Evolutionary conservation across 2,113 vertebrate genomes (phyloP).

Genomic region (Macaca mulatta): DNA sequence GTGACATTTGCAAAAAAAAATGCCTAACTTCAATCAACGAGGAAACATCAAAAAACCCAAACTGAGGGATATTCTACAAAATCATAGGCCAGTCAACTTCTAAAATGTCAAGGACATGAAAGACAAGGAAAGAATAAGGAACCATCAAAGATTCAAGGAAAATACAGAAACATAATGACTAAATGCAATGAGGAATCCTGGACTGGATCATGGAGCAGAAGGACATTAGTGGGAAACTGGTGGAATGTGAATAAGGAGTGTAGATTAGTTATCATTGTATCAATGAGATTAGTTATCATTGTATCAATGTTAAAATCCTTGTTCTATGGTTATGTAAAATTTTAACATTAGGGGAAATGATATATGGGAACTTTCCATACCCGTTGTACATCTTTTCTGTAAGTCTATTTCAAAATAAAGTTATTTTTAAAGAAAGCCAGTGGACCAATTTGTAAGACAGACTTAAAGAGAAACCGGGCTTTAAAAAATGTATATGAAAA

Average conservation of each 20-base stretch:
- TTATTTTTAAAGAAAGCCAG: background rate
- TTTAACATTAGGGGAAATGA: background rate
- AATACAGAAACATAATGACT: background rate
- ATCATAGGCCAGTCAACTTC: background rate
- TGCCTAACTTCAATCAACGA: background rate
- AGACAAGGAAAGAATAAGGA: background rate
- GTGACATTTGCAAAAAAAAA: background rate
- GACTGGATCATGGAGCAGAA: background rate
- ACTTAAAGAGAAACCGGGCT: background rate
- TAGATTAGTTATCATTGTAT: background rate
- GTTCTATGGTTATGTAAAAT: background rate
- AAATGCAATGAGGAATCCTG: background rate
- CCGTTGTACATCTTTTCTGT: background rate
- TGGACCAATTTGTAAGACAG: background rate
- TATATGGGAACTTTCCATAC: background rate
- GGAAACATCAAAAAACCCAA: background rate
- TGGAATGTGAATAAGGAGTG: background rate
- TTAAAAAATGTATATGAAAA: background rate
- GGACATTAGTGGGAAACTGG: background rate
- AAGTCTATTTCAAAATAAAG: background rate
- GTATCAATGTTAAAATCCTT: background rate
- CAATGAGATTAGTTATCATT: background rate
- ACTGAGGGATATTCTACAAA: background rate
- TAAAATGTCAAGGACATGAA: background rate
- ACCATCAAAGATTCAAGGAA: background rate